These are phyloP conservation scores for Chiloscyllium plagiosum DNA, from an alignment of 2,113 vertebrate species.

Conservation along the genomic window DNA sequence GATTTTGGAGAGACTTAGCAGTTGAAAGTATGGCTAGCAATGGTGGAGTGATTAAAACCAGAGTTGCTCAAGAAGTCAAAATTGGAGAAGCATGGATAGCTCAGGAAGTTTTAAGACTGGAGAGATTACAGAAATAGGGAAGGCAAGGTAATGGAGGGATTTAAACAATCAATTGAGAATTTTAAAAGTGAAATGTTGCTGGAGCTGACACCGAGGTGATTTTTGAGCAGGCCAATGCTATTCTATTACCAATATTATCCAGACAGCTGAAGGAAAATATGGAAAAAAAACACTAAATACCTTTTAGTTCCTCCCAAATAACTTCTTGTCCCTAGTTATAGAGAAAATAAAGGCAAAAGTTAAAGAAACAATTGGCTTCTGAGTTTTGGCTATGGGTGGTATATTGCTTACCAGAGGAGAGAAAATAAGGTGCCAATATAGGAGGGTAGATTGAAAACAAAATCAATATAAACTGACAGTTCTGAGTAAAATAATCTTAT, in stretches of 20 bases:
- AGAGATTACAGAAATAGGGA: not conserved
- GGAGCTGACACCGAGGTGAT: not conserved
- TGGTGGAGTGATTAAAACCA: not conserved
- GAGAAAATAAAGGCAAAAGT: not conserved
- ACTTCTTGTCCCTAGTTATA: not conserved
- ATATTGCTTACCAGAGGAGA: not conserved
- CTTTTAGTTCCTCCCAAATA: not conserved
- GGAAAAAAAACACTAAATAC: not conserved
- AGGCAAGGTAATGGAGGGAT: not conserved
- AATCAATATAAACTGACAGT: not conserved
- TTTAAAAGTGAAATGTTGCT: not conserved
- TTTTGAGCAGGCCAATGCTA: not conserved
- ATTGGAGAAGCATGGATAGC: not conserved
- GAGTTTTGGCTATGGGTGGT: not conserved
- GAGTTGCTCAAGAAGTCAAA: not conserved
- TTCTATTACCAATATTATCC: not conserved
- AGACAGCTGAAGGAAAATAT: not conserved
- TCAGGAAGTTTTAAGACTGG: not conserved
- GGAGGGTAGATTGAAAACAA: not conserved
- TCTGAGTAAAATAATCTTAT: not conserved
- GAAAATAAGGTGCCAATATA: not conserved
- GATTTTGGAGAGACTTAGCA: too few species aligned
- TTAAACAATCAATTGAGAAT: not conserved
- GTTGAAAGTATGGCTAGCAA: not conserved
- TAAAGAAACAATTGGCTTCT: not conserved